Evolutionary conservation across 2,113 vertebrate species (phyloP).

Genomic region (Phycodurus eques): DNA sequence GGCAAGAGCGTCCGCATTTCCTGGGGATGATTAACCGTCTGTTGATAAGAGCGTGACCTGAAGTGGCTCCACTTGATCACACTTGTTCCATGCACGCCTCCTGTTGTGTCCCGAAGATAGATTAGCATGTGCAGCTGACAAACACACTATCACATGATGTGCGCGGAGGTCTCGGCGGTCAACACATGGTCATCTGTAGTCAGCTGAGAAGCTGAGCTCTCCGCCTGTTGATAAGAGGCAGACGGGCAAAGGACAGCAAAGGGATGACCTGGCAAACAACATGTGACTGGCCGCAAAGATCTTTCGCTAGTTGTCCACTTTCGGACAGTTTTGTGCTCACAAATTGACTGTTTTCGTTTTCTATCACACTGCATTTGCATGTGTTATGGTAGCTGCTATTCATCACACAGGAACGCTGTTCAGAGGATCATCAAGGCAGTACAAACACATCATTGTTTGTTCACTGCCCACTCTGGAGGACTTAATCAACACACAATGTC

Average conservation of each 20-base stretch:
- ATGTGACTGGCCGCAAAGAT: slow-evolving; percentile 44
- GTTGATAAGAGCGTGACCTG: slow-evolving; percentile 20
- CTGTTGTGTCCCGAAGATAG: background rate
- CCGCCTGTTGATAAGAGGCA: slow-evolving; percentile 55
- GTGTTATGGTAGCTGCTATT: background rate
- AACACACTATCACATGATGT: slow-evolving; percentile 38
- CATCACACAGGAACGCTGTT: background rate
- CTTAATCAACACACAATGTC: background rate
- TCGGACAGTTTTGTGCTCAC: slow-evolving; percentile 14
- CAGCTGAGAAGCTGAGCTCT: slow-evolving; percentile 51
- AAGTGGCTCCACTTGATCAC: slow-evolving; percentile 7
- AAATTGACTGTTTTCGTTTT: background rate
- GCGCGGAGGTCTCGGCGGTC: slow-evolving; percentile 46
- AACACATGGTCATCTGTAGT: slow-evolving; percentile 49
- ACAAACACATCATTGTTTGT: background rate
- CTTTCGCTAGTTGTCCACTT: slow-evolving; percentile 29
- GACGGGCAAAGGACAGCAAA: slow-evolving; percentile 68
- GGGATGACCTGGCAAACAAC: slow-evolving; percentile 59
- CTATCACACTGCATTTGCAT: background rate
- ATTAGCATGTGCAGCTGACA: slow-evolving; percentile 2
- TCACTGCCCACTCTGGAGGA: background rate
- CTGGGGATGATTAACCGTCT: slow-evolving; percentile 30
- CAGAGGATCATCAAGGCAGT: background rate
- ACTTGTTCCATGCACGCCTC: background rate
- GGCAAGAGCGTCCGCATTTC: slow-evolving; percentile 5